A percentile compares a stretch with the other conserved stretches of the same genome.
Conservation (phyloP, 1,140 invertebrate species). For the Euwallacea fornicatus region DNA sequence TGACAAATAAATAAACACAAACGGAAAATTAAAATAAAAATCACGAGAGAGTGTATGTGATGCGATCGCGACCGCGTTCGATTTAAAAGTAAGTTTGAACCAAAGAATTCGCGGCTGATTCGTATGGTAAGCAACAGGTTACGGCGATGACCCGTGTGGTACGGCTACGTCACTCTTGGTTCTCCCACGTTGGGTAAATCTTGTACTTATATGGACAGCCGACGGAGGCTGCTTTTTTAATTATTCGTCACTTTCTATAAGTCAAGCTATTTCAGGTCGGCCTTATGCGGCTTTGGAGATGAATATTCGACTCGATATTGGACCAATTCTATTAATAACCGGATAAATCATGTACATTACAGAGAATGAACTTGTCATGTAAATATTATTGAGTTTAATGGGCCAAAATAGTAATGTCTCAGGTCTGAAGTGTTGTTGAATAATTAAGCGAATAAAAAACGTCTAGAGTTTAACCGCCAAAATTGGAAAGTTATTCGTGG, state of each 20-base stretch:
- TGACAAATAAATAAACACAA: slow-evolving; percentile 27
- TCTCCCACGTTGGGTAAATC: slow-evolving; percentile 44
- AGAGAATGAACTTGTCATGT: neutral
- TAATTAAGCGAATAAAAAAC: too few species aligned
- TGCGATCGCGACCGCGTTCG: slow-evolving; percentile 43
- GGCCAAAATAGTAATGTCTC: too few species aligned
- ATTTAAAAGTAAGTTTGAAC: slow-evolving; percentile 43
- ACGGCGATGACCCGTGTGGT: slow-evolving; percentile 33
- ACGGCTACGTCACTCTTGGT: slow-evolving; percentile 39
- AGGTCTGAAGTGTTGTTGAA: too few species aligned
- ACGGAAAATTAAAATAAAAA: slow-evolving; percentile 34
- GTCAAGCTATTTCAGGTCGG: slow-evolving; percentile 17
- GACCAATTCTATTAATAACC: neutral
- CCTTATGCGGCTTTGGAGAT: slow-evolving; percentile 15
- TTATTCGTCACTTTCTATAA: slow-evolving; percentile 39
- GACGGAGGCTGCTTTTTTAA: slow-evolving; percentile 21
- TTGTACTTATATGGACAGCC: slow-evolving; percentile 47
- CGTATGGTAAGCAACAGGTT: slow-evolving; percentile 34
- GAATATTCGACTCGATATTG: slow-evolving; percentile 9
- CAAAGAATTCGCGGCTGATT: slow-evolving; percentile 15
- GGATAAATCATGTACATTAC: neutral
- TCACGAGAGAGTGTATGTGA: slow-evolving; percentile 27
- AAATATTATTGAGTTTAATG: too few species aligned
- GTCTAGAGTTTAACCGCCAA: too few species aligned
- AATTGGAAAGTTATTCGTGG: too few species aligned